Conservation (phyloP, 2,797 vertebrate genomes). For the Gouania willdenowi region DNA sequence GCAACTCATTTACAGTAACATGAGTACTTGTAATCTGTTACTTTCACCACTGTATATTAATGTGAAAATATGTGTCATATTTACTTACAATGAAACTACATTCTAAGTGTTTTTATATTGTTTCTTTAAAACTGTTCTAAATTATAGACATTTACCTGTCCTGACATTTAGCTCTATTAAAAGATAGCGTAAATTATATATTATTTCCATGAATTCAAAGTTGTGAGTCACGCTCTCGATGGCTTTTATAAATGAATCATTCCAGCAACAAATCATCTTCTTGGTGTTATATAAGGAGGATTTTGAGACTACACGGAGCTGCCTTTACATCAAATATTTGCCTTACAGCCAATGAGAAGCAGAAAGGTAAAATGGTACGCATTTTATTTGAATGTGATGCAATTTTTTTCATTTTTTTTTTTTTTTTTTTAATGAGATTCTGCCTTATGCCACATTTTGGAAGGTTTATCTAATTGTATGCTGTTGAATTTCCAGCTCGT, state of each 20-base stretch:
- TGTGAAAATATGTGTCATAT: too few species aligned
- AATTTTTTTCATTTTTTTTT: constrained; percentile 17
- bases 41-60: too few species aligned
- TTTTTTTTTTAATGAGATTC: not conserved
- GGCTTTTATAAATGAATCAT: constrained; percentile 29
- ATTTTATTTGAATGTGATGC: not conserved
- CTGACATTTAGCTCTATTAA: constrained; percentile 1
- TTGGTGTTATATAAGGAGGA: constrained; percentile 22
- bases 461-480: constrained; percentile 5
- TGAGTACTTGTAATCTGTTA: too few species aligned
- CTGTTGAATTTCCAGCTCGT: not conserved
- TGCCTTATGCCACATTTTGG: not conserved
- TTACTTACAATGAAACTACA: too few species aligned
- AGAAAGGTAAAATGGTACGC: not conserved
- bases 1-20: too few species aligned
- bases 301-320: constrained; percentile 18
- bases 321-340: constrained; percentile 6
- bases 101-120: not conserved
- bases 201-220: constrained; percentile 7
- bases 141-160: constrained; percentile 4
- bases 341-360: constrained; percentile 5
- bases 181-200: constrained; percentile 9
- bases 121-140: not conserved
- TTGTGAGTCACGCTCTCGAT: constrained; percentile 26
- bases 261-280: constrained; percentile 20